Evolutionary conservation across 2,113 vertebrate species (phyloP).

Genomic region (Pitta sordida): DNA sequence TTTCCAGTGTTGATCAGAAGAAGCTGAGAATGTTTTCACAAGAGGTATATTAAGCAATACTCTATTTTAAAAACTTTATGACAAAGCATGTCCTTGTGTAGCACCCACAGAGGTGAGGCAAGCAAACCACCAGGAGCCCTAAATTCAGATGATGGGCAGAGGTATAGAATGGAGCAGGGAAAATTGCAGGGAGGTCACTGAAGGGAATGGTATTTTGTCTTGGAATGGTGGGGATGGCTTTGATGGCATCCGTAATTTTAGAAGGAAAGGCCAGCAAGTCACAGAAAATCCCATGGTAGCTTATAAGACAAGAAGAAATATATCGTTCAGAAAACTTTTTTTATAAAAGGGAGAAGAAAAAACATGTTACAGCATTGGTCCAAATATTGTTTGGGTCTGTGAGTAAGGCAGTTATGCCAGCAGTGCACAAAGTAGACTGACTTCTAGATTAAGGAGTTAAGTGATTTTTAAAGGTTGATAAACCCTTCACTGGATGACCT

Average conservation of each 20-base stretch:
- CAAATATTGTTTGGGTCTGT: not conserved
- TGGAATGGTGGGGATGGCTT: not conserved
- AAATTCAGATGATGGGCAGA: rapidly evolving
- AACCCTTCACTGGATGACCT: not conserved
- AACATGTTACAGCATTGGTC: rapidly evolving
- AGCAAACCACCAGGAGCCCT: not conserved
- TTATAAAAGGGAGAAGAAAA: not conserved
- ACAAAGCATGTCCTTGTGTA: not conserved
- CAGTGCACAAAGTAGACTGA: not conserved
- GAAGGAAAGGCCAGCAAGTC: not conserved
- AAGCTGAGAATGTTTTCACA: not conserved
- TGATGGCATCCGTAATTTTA: not conserved
- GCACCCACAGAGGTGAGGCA: not conserved
- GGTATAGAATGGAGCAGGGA: not conserved
- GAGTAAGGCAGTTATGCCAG: not conserved
- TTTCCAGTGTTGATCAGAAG: not conserved
- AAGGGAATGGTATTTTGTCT: rapidly evolving
- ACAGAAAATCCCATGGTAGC: not conserved
- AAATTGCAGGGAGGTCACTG: rapidly evolving
- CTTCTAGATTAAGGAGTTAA: not conserved
- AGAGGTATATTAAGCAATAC: not conserved
- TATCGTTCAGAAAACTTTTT: not conserved
- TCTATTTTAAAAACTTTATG: not conserved
- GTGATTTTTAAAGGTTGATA: not conserved
- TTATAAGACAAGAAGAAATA: not conserved